Evolutionary conservation across 1,140 invertebrate species (phyloP).

Genomic region (Tenebrio molitor): DNA sequence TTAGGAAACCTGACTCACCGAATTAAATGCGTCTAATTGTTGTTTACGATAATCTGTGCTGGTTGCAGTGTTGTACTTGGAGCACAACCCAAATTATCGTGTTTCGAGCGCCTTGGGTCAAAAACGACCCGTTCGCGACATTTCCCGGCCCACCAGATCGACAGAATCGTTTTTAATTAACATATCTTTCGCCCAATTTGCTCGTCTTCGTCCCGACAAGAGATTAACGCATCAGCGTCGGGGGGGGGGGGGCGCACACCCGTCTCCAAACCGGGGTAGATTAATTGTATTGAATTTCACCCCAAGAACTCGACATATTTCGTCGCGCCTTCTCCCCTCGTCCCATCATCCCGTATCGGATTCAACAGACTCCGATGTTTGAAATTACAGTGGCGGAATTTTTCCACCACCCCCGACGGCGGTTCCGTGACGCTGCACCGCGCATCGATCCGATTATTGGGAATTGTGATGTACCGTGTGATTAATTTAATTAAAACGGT

Average conservation of each 20-base stretch:
- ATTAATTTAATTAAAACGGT: conserved; percentile 26
- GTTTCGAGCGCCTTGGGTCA: too few species aligned
- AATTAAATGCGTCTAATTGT: too few species aligned
- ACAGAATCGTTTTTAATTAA: conserved; percentile 21
- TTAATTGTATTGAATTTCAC: conserved; percentile 32
- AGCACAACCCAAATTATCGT: too few species aligned
- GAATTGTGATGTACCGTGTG: background rate
- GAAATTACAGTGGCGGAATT: background rate
- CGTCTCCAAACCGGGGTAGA: conserved; percentile 22
- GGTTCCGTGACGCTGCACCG: too few species aligned
- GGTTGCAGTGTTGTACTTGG: too few species aligned
- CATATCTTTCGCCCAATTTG: conserved; percentile 16
- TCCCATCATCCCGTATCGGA: background rate
- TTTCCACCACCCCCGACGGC: too few species aligned
- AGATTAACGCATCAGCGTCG: conserved; percentile 3
- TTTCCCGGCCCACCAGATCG: too few species aligned
- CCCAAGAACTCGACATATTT: conserved; percentile 23
- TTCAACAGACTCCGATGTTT: background rate
- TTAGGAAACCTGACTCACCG: too few species aligned
- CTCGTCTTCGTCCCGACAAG: background rate
- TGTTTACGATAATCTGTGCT: too few species aligned
- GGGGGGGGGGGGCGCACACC: too few species aligned
- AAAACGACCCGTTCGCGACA: too few species aligned
- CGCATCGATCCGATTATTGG: too few species aligned
- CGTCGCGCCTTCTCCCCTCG: background rate